Evolutionary conservation across 2,113 vertebrate species (phyloP), one percentile per base, ranked within the genome.

Genomic region (Paradoxurus hermaphroditus): DNA sequence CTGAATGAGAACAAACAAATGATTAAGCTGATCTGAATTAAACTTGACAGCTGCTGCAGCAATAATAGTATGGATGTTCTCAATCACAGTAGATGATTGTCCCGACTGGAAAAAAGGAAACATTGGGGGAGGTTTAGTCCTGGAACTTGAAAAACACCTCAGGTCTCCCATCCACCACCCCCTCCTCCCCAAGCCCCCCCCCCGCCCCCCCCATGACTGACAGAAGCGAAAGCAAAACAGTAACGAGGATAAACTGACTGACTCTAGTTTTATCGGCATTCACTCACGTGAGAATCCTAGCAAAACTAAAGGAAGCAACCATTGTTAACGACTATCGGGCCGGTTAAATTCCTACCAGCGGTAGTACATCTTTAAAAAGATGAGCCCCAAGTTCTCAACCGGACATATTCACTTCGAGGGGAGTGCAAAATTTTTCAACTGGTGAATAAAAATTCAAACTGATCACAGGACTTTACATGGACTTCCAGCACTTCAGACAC

Each of bases 61-160:
- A 97, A 99, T 99, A 98, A 99, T 99, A 84, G 99, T 99, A 91
- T 99, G 99, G 95, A 99, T 99, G 97, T 99, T 99, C 98, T 99
- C 99, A 68, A 99, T 99, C 97, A 99, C 99, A 68, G 99, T 99
- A 95, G 99, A 99, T 4, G 99, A 99, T 90, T 99, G 99, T 97
- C 99, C 99, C 0, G 99, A 99, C 99, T 99, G 98, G 96, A 98
- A 90, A 98, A 90, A 81, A 89, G 73, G 75, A 89, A 65, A 96
- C 62, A 75, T 5, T 44, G 41, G 44, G 82, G 70, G 95, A 70
- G 94, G 49, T 56, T 5, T 81, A 25, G 27, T 84, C n/a, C 56
- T 75, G 3, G 72, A 87, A 83, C 27, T 23, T 79, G 67, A 92
- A 39, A 89, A 91, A 95, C 62, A 10, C 67, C 90, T 53, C 67